These are phyloP conservation scores for Spondyliosoma cantharus DNA, from an alignment of 2,797 vertebrate genomes.

Conservation along the genomic window DNA sequence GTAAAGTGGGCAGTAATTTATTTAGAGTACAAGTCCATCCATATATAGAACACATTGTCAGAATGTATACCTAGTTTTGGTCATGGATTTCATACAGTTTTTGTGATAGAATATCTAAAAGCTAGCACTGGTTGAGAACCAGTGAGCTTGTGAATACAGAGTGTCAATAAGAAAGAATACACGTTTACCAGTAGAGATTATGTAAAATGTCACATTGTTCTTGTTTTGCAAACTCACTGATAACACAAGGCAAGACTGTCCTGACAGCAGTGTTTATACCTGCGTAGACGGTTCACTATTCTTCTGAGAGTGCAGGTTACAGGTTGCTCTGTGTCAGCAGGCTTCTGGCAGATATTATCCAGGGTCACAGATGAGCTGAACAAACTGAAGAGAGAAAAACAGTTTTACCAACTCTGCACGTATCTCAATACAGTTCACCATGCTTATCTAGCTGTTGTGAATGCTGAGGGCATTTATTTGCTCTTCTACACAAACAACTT, in stretches of 20 bases:
- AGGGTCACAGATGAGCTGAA: conserved; percentile 84
- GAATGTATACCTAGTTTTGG: too few relatives aligned
- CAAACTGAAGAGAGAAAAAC: conserved; percentile 76
- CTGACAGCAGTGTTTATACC: conserved; percentile 67
- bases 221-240: conserved; percentile 23
- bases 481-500: too few relatives aligned
- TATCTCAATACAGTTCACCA: conserved; percentile 20
- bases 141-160: neutral
- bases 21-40: too few relatives aligned
- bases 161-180: neutral
- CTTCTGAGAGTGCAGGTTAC: conserved; percentile 80
- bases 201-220: conserved; percentile 21
- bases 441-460: conserved; percentile 2
- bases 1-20: too few relatives aligned
- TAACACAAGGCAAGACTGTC: neutral
- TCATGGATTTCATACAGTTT: too few relatives aligned
- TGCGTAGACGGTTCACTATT: conserved; percentile 86
- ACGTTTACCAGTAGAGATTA: conserved; percentile 15
- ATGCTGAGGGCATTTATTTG: too few relatives aligned
- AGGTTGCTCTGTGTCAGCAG: conserved; percentile 71
- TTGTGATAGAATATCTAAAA: too few relatives aligned
- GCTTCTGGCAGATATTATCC: conserved; percentile 78
- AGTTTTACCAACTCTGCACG: conserved; percentile 14
- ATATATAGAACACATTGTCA: too few relatives aligned
- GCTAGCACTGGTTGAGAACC: too few relatives aligned